phyloP scores from a whole-genome alignment of 2,888 invertebrate genomes.

The Zygogramma bicolorata region DNA sequence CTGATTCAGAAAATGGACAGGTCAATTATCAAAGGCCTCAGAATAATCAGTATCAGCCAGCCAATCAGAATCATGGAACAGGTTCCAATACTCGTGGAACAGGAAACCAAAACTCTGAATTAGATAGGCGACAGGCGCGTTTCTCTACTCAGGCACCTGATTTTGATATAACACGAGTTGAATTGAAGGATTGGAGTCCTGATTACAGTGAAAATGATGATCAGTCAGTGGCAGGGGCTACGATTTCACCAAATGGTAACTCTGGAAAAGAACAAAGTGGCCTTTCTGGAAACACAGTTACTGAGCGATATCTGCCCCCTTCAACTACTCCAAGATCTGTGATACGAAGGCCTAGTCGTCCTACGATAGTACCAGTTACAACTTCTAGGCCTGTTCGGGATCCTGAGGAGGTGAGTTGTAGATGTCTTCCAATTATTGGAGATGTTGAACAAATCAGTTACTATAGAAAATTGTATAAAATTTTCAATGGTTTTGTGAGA shows the following conservation, averaged over 20 bases:
- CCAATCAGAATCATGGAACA: background rate
- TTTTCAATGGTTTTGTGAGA: too few species aligned
- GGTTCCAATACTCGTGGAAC: background rate
- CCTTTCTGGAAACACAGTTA: slow-evolving; percentile 16
- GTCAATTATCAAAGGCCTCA: background rate
- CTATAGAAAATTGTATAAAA: too few species aligned
- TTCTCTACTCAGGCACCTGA: background rate
- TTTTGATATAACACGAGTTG: slow-evolving; percentile 38
- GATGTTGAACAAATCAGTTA: too few species aligned
- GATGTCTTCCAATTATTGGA: too few species aligned
- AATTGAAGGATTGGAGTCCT: slow-evolving; percentile 28
- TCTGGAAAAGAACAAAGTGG: background rate
- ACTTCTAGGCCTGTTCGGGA: slow-evolving; percentile 15
- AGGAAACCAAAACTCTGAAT: background rate
- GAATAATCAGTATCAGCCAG: background rate
- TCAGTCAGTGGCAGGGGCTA: background rate
- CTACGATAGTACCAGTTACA: slow-evolving; percentile 1
- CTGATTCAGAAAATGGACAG: too few species aligned
- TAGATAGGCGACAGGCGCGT: background rate
- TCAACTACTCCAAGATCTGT: slow-evolving; percentile 20
- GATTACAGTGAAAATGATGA: slow-evolving; percentile 15
- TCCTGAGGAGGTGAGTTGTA: background rate
- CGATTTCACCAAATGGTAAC: background rate
- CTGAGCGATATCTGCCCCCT: slow-evolving; percentile 37
- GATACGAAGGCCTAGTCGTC: background rate